Percentiles rank a stretch among this genome's conserved stretches.
Evolutionary conservation across 2,113 vertebrate species (phyloP).

Genomic region (Apus apus): DNA sequence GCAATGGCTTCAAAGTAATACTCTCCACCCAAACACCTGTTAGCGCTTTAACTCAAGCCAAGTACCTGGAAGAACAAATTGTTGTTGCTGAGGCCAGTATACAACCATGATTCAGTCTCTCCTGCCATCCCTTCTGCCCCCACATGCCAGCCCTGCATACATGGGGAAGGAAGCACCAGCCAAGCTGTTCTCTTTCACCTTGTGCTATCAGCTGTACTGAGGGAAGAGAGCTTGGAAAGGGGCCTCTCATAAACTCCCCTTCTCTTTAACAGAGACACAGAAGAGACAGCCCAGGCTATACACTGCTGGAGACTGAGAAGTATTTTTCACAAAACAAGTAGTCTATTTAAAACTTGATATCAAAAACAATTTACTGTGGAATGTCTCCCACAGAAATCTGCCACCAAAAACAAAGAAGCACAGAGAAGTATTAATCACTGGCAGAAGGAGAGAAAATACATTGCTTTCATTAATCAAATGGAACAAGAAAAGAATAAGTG

Average conservation of each 20-base stretch:
- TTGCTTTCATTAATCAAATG: slow-evolving; percentile 34
- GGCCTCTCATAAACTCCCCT: background rate
- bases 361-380: background rate
- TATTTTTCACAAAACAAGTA: background rate
- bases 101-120: background rate
- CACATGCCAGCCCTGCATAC: rapidly evolving
- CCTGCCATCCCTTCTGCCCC: background rate
- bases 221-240: background rate
- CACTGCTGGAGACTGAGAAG: background rate
- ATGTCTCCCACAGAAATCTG: slow-evolving; percentile 10
- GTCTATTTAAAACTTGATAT: background rate
- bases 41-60: background rate
- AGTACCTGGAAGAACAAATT: background rate
- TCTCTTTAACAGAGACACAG: background rate
- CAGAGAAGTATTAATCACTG: slow-evolving; percentile 18
- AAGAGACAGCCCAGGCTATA: background rate
- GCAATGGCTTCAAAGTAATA: background rate
- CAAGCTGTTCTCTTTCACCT: background rate
- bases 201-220: background rate
- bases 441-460: slow-evolving; percentile 25
- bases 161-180: background rate
- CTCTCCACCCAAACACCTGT: background rate
- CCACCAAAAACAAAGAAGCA: background rate
- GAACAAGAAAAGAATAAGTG: slow-evolving; percentile 20
- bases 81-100: background rate